Evolutionary conservation across 2,113 vertebrate species (phyloP).

Genomic region (Tachuris rubrigastra): DNA sequence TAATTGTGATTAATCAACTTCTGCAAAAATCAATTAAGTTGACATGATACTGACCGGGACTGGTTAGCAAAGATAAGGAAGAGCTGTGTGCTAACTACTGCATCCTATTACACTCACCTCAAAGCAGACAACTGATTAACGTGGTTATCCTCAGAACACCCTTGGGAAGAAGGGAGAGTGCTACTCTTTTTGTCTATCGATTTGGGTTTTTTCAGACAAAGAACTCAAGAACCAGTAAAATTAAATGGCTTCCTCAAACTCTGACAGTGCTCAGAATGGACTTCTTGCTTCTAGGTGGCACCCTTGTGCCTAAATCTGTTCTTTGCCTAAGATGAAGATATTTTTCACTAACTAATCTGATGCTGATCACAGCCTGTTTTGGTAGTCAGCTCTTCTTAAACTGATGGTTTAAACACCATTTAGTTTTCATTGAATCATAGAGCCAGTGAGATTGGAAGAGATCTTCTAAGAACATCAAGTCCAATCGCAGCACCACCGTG

Average conservation of each 20-base stretch:
- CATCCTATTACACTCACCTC: background rate
- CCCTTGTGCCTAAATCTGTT: background rate
- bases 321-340: background rate
- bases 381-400: background rate
- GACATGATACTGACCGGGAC: slow-evolving; percentile 34
- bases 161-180: background rate
- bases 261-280: background rate
- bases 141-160: background rate
- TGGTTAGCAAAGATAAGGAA: slow-evolving; percentile 43
- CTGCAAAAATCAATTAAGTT: slow-evolving; percentile 52
- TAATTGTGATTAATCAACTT: slow-evolving; percentile 53
- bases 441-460: background rate
- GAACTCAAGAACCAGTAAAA: background rate
- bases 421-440: background rate
- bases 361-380: background rate
- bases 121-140: slow-evolving; percentile 28
- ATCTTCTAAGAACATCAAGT: background rate
- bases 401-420: background rate
- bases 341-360: background rate
- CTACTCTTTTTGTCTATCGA: background rate
- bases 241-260: background rate
- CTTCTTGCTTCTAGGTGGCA: background rate
- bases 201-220: background rate
- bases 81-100: background rate
- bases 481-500: background rate